phyloP scores from a whole-genome alignment of 2,797 vertebrate species.

The Rhincodon typus region DNA sequence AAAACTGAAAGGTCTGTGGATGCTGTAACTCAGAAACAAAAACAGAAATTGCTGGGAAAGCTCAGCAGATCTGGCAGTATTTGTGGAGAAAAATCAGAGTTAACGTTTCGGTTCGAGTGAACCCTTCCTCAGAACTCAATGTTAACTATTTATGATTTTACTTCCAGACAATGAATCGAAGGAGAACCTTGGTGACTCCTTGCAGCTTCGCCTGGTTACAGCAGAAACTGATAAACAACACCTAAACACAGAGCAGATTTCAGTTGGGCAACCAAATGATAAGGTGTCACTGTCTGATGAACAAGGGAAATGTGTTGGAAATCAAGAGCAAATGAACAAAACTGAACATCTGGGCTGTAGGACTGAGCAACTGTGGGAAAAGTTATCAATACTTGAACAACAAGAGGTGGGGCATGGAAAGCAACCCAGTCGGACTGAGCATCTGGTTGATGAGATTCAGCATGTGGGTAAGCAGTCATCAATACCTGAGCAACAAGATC shows the following conservation, averaged over 20 bases:
- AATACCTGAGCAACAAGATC: background rate
- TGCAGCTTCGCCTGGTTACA: background rate
- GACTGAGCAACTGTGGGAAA: background rate
- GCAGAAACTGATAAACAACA: background rate
- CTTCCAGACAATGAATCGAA: slow-evolving; percentile 1
- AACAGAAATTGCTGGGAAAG: too few species aligned
- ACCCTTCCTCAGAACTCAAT: too few species aligned
- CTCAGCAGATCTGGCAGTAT: too few species aligned
- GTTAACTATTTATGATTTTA: background rate
- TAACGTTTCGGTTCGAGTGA: too few species aligned
- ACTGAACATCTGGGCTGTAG: background rate
- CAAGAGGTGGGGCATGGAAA: background rate
- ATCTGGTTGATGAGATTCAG: background rate
- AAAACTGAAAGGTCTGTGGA: too few species aligned
- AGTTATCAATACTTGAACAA: background rate
- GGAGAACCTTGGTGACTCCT: background rate
- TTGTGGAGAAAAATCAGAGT: too few species aligned
- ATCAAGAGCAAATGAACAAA: background rate
- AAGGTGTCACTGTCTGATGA: background rate
- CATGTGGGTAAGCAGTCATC: background rate
- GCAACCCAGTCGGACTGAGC: background rate
- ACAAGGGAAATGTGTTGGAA: background rate
- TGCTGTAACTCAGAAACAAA: too few species aligned
- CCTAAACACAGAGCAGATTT: background rate
- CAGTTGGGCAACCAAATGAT: slow-evolving; percentile 2